Conservation (phyloP, 2,888 invertebrate species). For the Drosophila kambysellisi region DNA sequence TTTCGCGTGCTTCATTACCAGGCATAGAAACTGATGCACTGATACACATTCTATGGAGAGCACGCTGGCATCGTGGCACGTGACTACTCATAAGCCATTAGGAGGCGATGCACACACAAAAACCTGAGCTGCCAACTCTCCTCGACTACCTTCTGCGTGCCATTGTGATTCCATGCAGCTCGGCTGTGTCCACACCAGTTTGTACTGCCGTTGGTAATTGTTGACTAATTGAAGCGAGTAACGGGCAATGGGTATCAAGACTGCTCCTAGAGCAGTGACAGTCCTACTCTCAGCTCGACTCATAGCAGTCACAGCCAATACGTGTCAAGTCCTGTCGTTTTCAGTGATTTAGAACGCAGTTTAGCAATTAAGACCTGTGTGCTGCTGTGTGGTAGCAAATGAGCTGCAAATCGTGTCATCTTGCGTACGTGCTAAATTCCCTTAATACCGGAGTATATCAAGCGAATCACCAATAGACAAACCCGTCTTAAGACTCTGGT, state of each 20-base stretch:
- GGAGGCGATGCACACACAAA: constrained; percentile 37
- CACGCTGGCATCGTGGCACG: constrained; percentile 62
- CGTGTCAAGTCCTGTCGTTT: constrained; percentile 63
- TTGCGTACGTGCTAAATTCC: constrained; percentile 63
- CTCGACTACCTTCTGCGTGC: constrained; percentile 5
- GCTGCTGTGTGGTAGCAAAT: constrained; percentile 71
- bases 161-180: constrained; percentile 42
- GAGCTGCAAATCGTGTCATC: constrained; percentile 77
- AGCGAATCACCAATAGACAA: background rate
- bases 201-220: constrained; percentile 73
- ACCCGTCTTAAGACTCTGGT: background rate
- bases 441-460: constrained; percentile 15
- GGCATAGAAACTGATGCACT: constrained; percentile 22
- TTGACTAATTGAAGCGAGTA: constrained; percentile 72
- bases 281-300: constrained; percentile 6
- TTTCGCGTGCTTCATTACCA: constrained; percentile 53
- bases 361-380: constrained; percentile 78
- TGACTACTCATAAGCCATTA: constrained; percentile 81
- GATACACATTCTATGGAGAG: constrained; percentile 17
- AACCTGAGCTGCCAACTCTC: constrained; percentile 43
- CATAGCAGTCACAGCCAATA: constrained; percentile 40
- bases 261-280: background rate
- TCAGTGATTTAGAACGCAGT: constrained; percentile 77
- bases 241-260: constrained; percentile 39
- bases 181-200: constrained; percentile 46